Base-by-base conservation (phyloP, 1,140 invertebrate genomes). In the Scylla paramamosain region DNA sequence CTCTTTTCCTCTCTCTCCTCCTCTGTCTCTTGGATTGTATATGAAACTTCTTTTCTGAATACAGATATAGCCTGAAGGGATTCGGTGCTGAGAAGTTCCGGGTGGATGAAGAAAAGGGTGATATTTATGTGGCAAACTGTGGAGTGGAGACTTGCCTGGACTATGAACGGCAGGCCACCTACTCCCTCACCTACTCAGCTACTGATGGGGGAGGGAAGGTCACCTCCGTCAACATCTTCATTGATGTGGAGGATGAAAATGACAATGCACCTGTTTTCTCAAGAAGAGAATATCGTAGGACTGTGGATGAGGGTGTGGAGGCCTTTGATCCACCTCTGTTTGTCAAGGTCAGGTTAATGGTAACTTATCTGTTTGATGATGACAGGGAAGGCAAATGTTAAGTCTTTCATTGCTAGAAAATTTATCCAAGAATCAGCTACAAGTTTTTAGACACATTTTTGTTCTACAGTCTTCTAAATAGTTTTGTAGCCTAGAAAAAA, bases 181-280 rank as follows among this genome's bases (percentile, higher is more conserved):
- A 98, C 93, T 98, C 98, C 84, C 96, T 98, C 31, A 98, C 98
- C 0, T 97, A 98, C 86, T 98, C 98, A 93, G 98, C 98, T 1
- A 98, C 97, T 92, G 98, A 98, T 96, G 98, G 98, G 0, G 98
- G 98, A 0, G 98, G 98, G 0, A 52, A 98, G 82, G 96, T 96
- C 14, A 96, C 96, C 16, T 96, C 96, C 16, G 97, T 97, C 25
- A 96, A 96, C 46, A 96, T 97, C 28, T 96, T 98, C 20, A 97
- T 99, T 14, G 98, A 98, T 84, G 97, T 98, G 0, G 96, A 98
- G 7, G 98, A 99, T 96, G 97, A 98, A 0, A 99, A 99, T 96
- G 98, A 99, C 96, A 99, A 99, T 96, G 97, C 97, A 77, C 98
- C 98, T 0, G 96, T 97, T 0, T 99, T 99, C 97, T 98, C 98